Conservation (phyloP, 2,888 invertebrate species). For the Cataglyphis livida region DNA sequence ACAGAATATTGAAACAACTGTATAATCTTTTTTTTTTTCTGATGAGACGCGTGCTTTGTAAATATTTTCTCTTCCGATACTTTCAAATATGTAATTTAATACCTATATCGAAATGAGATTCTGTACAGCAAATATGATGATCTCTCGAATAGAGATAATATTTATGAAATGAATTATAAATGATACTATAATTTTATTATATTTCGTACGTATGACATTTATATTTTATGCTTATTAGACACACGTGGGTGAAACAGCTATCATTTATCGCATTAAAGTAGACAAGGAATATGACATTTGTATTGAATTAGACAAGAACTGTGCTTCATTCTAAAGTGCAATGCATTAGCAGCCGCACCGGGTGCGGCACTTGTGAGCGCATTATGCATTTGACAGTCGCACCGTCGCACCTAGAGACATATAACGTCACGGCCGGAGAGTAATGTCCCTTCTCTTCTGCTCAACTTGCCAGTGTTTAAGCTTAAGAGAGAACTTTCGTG, state of each 20-base stretch:
- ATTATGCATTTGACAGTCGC: slow-evolving; percentile 58
- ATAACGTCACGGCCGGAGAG: slow-evolving; percentile 50
- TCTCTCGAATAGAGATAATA: neutral
- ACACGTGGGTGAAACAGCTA: neutral
- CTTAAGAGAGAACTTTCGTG: slow-evolving; percentile 34
- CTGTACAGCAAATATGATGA: neutral
- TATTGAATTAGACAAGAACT: slow-evolving; percentile 55
- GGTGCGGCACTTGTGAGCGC: slow-evolving; percentile 53
- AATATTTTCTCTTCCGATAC: neutral
- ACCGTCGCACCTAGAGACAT: slow-evolving; percentile 44
- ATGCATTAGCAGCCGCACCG: slow-evolving; percentile 52
- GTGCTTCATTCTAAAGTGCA: slow-evolving; percentile 47
- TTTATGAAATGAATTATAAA: neutral
- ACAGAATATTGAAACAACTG: slow-evolving; percentile 17
- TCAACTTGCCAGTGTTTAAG: slow-evolving; percentile 50
- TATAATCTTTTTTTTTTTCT: slow-evolving; percentile 5
- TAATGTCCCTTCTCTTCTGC: slow-evolving; percentile 51
- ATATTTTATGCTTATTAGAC: neutral
- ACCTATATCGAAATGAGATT: neutral
- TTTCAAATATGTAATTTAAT: neutral
- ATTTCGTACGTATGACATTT: neutral
- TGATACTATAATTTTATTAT: neutral
- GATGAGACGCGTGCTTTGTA: neutral
- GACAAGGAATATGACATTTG: slow-evolving; percentile 44
- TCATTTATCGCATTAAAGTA: slow-evolving; percentile 50